Evolutionary conservation across 2,797 vertebrate species (phyloP), one percentile per base, ranked within the genome.

Genomic region (Malacoctenus gilli): DNA sequence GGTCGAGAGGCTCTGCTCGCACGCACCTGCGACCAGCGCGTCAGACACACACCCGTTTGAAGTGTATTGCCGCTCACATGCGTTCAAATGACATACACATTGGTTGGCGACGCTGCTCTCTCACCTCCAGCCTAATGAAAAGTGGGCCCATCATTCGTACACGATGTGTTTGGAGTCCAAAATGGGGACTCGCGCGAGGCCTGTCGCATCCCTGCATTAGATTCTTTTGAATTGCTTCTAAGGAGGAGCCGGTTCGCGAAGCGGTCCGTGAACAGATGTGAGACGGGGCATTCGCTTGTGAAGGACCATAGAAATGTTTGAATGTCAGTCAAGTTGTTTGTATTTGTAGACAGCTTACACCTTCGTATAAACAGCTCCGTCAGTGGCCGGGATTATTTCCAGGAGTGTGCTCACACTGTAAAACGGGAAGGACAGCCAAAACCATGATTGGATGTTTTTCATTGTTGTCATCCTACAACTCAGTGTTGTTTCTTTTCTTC

Each of bases 41-140:
- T 15, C 18, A 22, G 30, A 49, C 4, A 18, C 51, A 38, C 34
- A 43, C 15, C 39, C 64, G 42, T 58, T 67, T 52, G 34, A 75
- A 49, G 51, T 51, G 49, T n/a, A n/a, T n/a, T n/a, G n/a, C n/a
- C n/a, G n/a, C n/a, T n/a, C n/a, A n/a, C n/a, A 61, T 60, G 59
- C 59, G 39, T 57, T 49, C 4, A 50, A 13, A 6, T 48, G 16
- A 60, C 54, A 49, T 63, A 41, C 66, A 36, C 60, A 41, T 6
- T 71, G 19, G 15, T 41, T 51, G 38, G 50, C 31, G 25, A 43
- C 63, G 72, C 75, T 75, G 59, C 75, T 85, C 80, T 60, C 35
- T 47, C 11, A 22, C 23, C 57, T 57, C 43, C 23, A 53, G 18
- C 50, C 31, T 19, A 31, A 18, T 43, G 15, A 59, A 64, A 41